Evolutionary conservation across 2,888 invertebrate genomes (phyloP).

Genomic region (Meteorus cinctellus): DNA sequence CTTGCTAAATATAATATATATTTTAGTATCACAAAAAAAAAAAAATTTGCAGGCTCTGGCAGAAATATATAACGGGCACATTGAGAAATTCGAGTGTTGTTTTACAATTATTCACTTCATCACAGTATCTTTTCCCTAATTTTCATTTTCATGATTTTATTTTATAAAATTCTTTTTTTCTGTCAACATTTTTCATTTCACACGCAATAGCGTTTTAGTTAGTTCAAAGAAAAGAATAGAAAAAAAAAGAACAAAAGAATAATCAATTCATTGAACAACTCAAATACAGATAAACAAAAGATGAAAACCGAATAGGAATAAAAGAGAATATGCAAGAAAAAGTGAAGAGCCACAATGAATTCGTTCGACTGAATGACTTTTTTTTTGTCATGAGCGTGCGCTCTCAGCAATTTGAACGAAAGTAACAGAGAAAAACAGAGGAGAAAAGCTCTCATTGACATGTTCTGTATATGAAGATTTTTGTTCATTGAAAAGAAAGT

Average conservation of each 20-base stretch:
- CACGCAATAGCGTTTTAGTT: too few relatives aligned
- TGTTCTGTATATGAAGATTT: not conserved
- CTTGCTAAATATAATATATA: not conserved
- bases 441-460: constrained; percentile 12
- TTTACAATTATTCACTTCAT: constrained; percentile 20
- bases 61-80: constrained; percentile 22
- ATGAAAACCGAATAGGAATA: not conserved
- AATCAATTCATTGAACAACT: not conserved
- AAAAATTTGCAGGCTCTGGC: constrained; percentile 4
- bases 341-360: not conserved
- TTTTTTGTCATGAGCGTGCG: not conserved
- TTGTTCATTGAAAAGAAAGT: not conserved
- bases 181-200: not conserved
- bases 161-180: not conserved
- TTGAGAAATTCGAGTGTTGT: not conserved
- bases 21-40: not conserved
- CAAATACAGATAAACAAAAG: not conserved
- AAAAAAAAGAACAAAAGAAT: not conserved
- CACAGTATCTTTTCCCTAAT: not conserved
- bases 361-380: not conserved
- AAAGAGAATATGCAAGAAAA: constrained; percentile 24
- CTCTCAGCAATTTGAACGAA: not conserved
- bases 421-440: constrained; percentile 2
- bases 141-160: not conserved
- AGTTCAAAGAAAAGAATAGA: not conserved